Conservation (phyloP, 2,888 invertebrate genomes). For the Seira ritae region DNA sequence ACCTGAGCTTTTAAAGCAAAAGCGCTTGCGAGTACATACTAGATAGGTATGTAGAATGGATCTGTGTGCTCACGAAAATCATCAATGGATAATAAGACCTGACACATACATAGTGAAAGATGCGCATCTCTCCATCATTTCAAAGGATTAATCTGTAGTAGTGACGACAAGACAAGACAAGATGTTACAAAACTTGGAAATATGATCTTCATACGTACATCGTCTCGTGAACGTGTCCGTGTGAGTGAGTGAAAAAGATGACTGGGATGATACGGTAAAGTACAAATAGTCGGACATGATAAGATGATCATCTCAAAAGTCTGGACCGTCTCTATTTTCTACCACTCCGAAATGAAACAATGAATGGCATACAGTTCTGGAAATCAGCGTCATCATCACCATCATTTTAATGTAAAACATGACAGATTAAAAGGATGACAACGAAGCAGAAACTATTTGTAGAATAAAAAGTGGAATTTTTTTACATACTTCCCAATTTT, state of each 20-base stretch:
- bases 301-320: conserved; percentile 14
- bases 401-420: conserved; percentile 58
- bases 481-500: too few relatives aligned
- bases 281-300: conserved; percentile 52
- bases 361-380: conserved; percentile 55
- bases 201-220: too few relatives aligned
- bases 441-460: conserved; percentile 6
- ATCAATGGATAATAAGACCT: conserved; percentile 56
- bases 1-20: too few relatives aligned
- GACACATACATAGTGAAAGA: conserved; percentile 50
- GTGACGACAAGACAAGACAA: conserved; percentile 48
- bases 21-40: too few relatives aligned
- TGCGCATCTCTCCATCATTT: conserved; percentile 62
- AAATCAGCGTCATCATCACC: conserved; percentile 13
- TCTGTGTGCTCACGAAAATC: too few relatives aligned
- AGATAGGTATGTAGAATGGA: too few relatives aligned
- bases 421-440: conserved; percentile 60
- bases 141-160: conserved; percentile 60
- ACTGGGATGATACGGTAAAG: conserved; percentile 41
- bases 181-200: conserved; percentile 23
- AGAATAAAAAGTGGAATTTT: neutral
- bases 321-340: conserved; percentile 1
- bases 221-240: conserved; percentile 13
- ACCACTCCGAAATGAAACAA: conserved; percentile 42
- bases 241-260: conserved; percentile 15